Conservation (phyloP, 1,140 invertebrate genomes). For the Drosophila repletoides region DNA sequence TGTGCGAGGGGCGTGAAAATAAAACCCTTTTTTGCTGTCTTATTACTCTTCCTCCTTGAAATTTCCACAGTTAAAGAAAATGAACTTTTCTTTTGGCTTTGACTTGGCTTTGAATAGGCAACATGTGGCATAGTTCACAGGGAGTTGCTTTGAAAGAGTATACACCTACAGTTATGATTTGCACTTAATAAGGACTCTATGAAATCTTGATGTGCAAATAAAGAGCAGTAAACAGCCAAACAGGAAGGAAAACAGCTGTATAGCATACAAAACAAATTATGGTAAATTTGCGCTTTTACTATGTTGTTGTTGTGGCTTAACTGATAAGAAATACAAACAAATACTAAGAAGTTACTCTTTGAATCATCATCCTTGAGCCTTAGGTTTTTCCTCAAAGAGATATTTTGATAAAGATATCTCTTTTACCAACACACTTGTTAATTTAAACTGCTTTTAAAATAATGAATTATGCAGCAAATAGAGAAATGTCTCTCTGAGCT, state of each 20-base stretch:
- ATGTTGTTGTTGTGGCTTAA: background rate
- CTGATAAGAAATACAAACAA: background rate
- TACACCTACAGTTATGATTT: background rate
- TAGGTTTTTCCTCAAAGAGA: too few species aligned
- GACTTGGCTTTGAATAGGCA: conserved; percentile 6
- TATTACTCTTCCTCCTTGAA: conserved; percentile 15
- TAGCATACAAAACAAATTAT: background rate
- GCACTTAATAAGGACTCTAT: too few species aligned
- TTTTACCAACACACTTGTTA: too few species aligned
- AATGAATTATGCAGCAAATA: too few species aligned
- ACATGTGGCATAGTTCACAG: conserved; percentile 33
- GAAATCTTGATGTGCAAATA: too few species aligned
- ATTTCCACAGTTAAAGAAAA: background rate
- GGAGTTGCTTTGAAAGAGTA: background rate
- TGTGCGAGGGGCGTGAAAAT: conserved; percentile 13
- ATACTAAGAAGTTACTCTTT: background rate
- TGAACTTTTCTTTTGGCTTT: conserved; percentile 5
- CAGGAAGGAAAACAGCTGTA: too few species aligned
- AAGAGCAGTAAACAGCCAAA: too few species aligned
- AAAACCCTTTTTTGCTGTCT: conserved; percentile 21
- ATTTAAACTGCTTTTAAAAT: too few species aligned
- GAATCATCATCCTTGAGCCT: too few species aligned
- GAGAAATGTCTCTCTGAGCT: too few species aligned
- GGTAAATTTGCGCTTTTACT: background rate
- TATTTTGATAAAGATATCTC: too few species aligned